These are phyloP conservation scores for Zoanthus sansibaricus DNA, from an alignment of 92 coral and sea anemone species.

Conservation along the genomic window DNA sequence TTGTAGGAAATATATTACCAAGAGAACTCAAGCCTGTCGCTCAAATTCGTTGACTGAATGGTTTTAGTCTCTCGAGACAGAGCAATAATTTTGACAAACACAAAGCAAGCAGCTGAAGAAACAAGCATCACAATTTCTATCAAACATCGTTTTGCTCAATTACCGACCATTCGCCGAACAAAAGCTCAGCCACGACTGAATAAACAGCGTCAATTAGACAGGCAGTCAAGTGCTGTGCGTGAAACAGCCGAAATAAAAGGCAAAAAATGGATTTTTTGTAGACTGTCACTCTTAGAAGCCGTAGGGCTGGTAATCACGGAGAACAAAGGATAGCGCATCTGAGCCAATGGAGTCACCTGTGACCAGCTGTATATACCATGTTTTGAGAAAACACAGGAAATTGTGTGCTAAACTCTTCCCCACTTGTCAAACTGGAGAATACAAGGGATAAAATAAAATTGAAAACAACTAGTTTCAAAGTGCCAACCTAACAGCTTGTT, in stretches of 20 bases:
- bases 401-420: conserved; percentile 87
- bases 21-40: conserved; percentile 32
- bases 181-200: conserved; percentile 82
- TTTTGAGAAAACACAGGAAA: conserved; percentile 88
- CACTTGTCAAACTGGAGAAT: conserved; percentile 74
- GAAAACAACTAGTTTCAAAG: conserved; percentile 44
- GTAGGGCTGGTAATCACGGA: conserved; percentile 77
- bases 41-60: conserved; percentile 41
- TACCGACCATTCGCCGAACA: conserved; percentile 96
- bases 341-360: conserved; percentile 93
- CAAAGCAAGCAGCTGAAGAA: conserved; percentile 83
- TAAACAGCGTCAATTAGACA: conserved; percentile 91
- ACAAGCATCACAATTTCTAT: conserved; percentile 85
- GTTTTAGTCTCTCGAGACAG: conserved; percentile 37
- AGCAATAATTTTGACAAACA: conserved; percentile 49
- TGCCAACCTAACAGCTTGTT: conserved; percentile 17
- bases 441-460: conserved; percentile 72
- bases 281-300: conserved; percentile 77
- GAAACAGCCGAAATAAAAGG: conserved; percentile 67
- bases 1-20: conserved; percentile 13
- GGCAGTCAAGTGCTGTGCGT: conserved; percentile 82
- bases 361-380: conserved; percentile 84
- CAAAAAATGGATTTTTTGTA: conserved; percentile 72
- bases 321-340: conserved; percentile 75
- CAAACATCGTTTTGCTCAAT: conserved; percentile 94